Evolutionary conservation across 2,888 invertebrate genomes (phyloP).

Genomic region (Drosophila maculinotata): DNA sequence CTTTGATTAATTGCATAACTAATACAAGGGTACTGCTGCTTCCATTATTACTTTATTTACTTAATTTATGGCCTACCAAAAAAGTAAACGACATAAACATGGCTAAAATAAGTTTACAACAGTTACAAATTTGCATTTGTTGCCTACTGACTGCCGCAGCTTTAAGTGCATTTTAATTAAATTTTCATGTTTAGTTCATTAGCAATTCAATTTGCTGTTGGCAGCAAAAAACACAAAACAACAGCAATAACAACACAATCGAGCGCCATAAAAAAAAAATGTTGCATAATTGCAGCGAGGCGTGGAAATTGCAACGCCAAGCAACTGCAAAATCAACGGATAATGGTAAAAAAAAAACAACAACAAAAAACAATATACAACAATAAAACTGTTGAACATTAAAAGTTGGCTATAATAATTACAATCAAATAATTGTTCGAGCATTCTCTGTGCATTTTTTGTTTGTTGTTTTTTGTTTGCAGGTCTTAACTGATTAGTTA

Average conservation of each 20-base stretch:
- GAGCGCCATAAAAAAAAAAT: constrained; percentile 51
- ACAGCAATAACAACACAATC: constrained; percentile 16
- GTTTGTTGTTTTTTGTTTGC: constrained; percentile 4
- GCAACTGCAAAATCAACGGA: background rate
- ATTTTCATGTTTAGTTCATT: constrained; percentile 71
- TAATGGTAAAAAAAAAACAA: constrained; percentile 3
- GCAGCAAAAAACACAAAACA: constrained; percentile 32
- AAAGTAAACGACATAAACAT: constrained; percentile 16
- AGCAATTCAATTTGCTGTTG: constrained; percentile 71
- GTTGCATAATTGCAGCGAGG: constrained; percentile 66
- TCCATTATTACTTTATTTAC: background rate
- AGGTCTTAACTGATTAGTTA: constrained; percentile 28
- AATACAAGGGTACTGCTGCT: background rate
- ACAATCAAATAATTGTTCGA: constrained; percentile 45
- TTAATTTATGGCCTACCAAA: constrained; percentile 17
- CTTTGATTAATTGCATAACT: background rate
- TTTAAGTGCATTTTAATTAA: constrained; percentile 67
- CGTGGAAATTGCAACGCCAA: constrained; percentile 54
- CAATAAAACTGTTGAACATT: constrained; percentile 37
- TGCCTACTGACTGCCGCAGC: constrained; percentile 24
- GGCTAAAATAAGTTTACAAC: constrained; percentile 29
- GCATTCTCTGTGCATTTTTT: constrained; percentile 15
- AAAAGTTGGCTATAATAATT: constrained; percentile 50
- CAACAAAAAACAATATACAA: constrained; percentile 14
- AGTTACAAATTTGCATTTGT: constrained; percentile 50